phyloP scores from a whole-genome alignment of 2,113 vertebrate genomes.

The Calidris pygmaea region DNA sequence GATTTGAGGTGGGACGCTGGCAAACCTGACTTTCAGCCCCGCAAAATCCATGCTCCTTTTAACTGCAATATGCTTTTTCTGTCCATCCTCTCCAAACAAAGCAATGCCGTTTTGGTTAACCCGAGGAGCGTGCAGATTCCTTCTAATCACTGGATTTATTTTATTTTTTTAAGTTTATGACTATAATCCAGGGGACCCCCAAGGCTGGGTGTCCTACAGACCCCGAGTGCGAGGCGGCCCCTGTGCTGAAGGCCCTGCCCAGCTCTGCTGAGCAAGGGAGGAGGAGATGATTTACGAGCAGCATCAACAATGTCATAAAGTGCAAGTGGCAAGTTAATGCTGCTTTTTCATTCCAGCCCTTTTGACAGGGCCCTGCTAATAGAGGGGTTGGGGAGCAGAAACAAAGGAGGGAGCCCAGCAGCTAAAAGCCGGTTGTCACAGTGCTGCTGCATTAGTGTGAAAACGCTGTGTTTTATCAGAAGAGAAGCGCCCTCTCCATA shows the following conservation, averaged over 20 bases:
- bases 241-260: neutral
- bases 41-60: neutral
- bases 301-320: neutral
- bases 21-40: neutral
- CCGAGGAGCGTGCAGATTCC: fast-evolving
- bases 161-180: neutral
- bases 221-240: fast-evolving
- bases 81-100: neutral
- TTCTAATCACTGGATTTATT: neutral
- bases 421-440: conserved; percentile 5
- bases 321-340: conserved; percentile 8
- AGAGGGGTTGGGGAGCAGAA: neutral
- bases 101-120: neutral
- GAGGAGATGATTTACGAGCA: neutral
- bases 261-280: neutral
- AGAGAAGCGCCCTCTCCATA: neutral
- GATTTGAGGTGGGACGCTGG: neutral
- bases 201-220: neutral
- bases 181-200: neutral
- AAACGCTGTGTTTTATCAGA: neutral
- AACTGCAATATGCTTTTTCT: neutral
- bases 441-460: neutral
- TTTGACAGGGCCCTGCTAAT: neutral
- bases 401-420: neutral
- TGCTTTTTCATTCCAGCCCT: neutral